A percentile compares a stretch with the other conserved stretches of the same genome.
Conservation (phyloP, 2,888 invertebrate species). For the Hyalella azteca region DNA sequence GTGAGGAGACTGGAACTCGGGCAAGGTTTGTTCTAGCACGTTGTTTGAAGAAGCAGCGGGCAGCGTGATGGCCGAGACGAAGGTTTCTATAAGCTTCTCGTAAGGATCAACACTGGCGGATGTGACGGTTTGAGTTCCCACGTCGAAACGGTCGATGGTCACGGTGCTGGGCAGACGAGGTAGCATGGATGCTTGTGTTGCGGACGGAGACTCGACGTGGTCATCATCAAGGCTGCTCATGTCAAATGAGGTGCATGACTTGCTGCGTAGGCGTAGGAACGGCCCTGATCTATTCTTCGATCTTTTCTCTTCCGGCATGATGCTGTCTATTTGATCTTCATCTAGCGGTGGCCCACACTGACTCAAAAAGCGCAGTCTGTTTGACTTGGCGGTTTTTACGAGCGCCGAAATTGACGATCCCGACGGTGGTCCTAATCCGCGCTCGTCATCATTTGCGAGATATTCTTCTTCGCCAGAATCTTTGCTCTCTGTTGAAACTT, state of each 20-base stretch:
- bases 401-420: constrained; percentile 55
- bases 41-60: background rate
- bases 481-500: background rate
- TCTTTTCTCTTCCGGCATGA: constrained; percentile 1
- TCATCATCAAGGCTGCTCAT: constrained; percentile 32
- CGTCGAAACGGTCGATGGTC: constrained; percentile 48
- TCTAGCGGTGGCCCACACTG: constrained; percentile 58
- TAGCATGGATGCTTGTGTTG: background rate
- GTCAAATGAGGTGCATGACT: background rate
- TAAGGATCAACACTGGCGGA: constrained; percentile 48
- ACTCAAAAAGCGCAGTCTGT: constrained; percentile 53
- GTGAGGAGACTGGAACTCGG: background rate
- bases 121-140: constrained; percentile 51
- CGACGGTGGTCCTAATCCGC: constrained; percentile 53
- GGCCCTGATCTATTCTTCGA: background rate
- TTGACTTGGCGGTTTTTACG: constrained; percentile 52
- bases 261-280: constrained; percentile 9
- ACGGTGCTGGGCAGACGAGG: background rate
- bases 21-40: background rate
- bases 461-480: constrained; percentile 23
- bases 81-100: constrained; percentile 52
- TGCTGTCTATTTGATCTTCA: constrained; percentile 45
- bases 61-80: background rate
- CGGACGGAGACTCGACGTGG: constrained; percentile 45
- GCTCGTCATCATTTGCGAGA: constrained; percentile 40